Base-by-base conservation (phyloP, 2,888 invertebrate genomes). In the Scaptomyza reducta region DNA sequence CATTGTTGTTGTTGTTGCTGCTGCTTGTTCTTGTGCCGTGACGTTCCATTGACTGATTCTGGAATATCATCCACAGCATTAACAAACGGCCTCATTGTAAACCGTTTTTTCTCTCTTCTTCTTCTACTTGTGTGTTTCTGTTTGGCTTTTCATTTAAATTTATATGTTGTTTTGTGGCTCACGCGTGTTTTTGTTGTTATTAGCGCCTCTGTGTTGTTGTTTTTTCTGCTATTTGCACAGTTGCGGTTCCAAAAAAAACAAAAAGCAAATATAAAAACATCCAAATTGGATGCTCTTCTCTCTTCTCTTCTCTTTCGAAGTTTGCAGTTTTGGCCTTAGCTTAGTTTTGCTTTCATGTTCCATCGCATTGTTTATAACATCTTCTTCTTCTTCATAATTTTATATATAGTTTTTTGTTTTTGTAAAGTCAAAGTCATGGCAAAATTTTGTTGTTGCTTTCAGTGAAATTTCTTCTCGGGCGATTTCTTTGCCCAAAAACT, bases 31-130 rank as follows among this genome's bases (percentile, higher is more conserved):
- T 78, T 82, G 66, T 82, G 84, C 82, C 82, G 82, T 78, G 82
- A 78, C 84, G 82, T 83, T 83, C 82, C 82, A 84, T 76, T 83
- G 78, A 78, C 78, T 84, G 84, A 78, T 69, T 83, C 78, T 77
- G 49, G 69, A 68, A 63, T 67, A 78, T 78, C 73, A 73, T 50
- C 60, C 59, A 51, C 62, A 74, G 49, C 73, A 61, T 45, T 47
- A 71, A 27, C 64, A 61, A 68, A 64, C 71, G 70, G 62, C 66
- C 74, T 74, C 70, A 74, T 74, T 74, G 74, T 67, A 70, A 46
- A 66, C 45, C 25, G 16, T 46, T 49, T 22, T 55, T 40, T 41
- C n/a, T 6, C 9, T 31, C 14, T 22, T 49, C 31, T 22, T 46
- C 31, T 42, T 40, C 4, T 9, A 33, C 11, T 27, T 6, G 14